phyloP scores from a whole-genome alignment of 2,888 invertebrate genomes.

The Nysson spinosus region DNA sequence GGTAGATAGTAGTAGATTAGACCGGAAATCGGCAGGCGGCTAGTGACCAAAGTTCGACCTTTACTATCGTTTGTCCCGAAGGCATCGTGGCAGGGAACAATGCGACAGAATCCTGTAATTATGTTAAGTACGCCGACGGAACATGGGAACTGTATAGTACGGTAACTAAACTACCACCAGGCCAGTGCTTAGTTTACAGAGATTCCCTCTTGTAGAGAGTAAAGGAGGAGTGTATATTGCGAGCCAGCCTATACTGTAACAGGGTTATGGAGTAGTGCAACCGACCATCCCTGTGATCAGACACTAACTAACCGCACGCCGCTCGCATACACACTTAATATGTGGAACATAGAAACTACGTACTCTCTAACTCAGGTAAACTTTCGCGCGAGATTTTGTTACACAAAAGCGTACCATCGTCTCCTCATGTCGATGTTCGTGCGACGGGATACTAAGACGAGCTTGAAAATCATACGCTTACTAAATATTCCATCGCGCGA shows the following conservation, averaged over 20 bases:
- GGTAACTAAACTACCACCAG: conserved; percentile 44
- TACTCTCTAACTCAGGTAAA: not conserved
- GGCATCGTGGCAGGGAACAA: conserved; percentile 52
- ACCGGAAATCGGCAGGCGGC: conserved; percentile 27
- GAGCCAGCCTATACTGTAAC: conserved; percentile 65
- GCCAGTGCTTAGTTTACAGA: conserved; percentile 42
- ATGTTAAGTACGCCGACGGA: conserved; percentile 70
- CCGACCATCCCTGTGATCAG: conserved; percentile 71
- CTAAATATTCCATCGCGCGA: conserved; percentile 8
- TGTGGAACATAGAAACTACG: not conserved
- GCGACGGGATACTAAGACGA: conserved; percentile 13
- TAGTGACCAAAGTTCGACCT: conserved; percentile 48
- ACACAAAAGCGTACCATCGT: not conserved
- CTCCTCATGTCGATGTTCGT: conserved; percentile 1
- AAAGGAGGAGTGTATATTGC: conserved; percentile 48
- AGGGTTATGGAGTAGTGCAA: conserved; percentile 69
- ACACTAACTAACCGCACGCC: conserved; percentile 67
- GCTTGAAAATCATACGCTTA: not conserved
- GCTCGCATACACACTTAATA: conserved; percentile 52
- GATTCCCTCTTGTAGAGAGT: conserved; percentile 49
- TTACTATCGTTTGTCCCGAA: conserved; percentile 47
- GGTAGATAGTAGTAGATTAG: not conserved
- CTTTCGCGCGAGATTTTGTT: not conserved
- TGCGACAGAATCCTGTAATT: conserved; percentile 63
- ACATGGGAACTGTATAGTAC: conserved; percentile 59